phyloP scores from a whole-genome alignment of 2,113 vertebrate species.

The Atherinomorus stipes region DNA sequence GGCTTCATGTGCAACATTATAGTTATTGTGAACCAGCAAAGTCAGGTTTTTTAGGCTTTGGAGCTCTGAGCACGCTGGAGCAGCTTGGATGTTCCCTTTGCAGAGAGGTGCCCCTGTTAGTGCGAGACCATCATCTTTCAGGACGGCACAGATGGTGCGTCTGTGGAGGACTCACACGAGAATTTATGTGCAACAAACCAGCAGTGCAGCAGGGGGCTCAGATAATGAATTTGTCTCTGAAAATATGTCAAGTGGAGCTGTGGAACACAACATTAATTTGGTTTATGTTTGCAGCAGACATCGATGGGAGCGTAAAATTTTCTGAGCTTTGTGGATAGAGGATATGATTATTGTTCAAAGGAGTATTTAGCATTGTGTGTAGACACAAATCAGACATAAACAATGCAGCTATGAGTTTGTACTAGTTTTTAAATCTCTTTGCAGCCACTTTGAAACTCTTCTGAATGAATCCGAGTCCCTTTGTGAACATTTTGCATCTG shows the following conservation, averaged over 20 bases:
- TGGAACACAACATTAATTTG: slow-evolving; percentile 1
- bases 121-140: slow-evolving; percentile 10
- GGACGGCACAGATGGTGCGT: background rate
- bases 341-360: background rate
- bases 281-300: background rate
- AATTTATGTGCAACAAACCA: background rate
- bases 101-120: background rate
- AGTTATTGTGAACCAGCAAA: background rate
- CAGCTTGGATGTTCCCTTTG: slow-evolving; percentile 6
- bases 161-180: slow-evolving; percentile 7
- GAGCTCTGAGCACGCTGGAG: background rate
- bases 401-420: no score
- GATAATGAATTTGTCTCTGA: slow-evolving; percentile 10
- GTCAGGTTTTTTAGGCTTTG: background rate
- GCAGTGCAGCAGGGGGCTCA: background rate
- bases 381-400: no score
- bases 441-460: background rate
- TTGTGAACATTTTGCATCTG: background rate
- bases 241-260: background rate
- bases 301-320: background rate
- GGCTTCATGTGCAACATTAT: background rate
- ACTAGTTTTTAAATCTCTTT: background rate
- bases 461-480: background rate
- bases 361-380: no score
- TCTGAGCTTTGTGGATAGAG: background rate